Evolutionary conservation across 2,888 invertebrate genomes (phyloP), one percentile per base, ranked within the genome.

Genomic region (Heliconius aoede): DNA sequence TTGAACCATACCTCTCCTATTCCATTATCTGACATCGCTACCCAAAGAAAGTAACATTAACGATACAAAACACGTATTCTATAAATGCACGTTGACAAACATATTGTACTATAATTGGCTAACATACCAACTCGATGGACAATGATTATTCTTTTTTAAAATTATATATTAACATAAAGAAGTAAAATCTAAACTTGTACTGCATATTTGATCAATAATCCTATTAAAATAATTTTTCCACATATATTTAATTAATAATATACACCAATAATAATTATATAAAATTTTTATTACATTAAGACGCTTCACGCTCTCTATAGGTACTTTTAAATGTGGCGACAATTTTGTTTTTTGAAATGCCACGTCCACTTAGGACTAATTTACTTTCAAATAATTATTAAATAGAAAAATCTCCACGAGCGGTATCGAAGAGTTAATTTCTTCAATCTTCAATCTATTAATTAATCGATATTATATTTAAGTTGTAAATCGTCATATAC

Each of bases 201-300:
- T 86, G 78, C 76, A 81, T 84, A 85, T 88, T 89, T 89, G 86
- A 88, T 89, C 88, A 88, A 87, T 88, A 90, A 80, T 87, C 88
- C 87, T 89, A 88, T 86, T 87, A 78, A 88, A 91, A 90, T 89
- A 89, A 46, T 86, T 83, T 86, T 88, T 89, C 85, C 90, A 90
- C 89, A 89, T 90, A 89, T 87, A 65, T 36, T 65, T 65, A 65
- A 65, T 65, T 65, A 65, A 65, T 65, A 90, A 91, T 90, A 89
- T 90, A 91, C 91, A 91, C 87, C 85, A 88, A 91, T 89, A 88
- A 91, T 89, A 90, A 90, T 88, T 87, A 88, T 90, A 91, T 90
- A 89, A 91, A 90, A 89, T 86, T 88, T 84, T 86, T 61, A 75
- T 75, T 58, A 77, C 73, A 76, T 65, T 60, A 76, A 69, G 36